These are phyloP conservation scores for Emys orbicularis DNA, from an alignment of 2,797 vertebrate genomes.

Conservation along the genomic window DNA sequence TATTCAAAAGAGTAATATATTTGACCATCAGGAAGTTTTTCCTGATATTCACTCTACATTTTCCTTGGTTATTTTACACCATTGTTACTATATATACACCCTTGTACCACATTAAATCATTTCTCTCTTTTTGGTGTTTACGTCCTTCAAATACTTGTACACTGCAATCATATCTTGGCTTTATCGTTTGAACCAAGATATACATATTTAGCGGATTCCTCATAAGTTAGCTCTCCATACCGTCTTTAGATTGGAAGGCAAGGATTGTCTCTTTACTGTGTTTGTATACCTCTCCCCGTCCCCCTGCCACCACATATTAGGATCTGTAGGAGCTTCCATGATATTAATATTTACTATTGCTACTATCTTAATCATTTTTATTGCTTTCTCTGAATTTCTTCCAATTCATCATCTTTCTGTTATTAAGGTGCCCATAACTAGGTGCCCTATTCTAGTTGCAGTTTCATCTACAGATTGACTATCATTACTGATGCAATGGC, in stretches of 20 bases:
- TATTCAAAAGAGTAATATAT: too few relatives aligned
- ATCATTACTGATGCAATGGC: background rate
- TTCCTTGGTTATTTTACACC: background rate
- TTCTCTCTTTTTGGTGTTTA: background rate
- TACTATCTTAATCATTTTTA: background rate
- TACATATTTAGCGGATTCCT: background rate
- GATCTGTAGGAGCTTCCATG: background rate
- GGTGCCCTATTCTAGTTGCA: background rate
- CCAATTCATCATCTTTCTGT: background rate
- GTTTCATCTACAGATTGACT: background rate
- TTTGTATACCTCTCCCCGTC: background rate
- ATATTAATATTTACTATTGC: background rate
- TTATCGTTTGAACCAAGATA: background rate
- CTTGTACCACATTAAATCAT: background rate
- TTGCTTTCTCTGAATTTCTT: background rate
- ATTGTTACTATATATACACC: background rate
- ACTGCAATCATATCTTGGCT: background rate
- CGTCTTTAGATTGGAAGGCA: background rate
- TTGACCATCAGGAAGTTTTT: background rate
- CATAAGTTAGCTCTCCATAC: background rate
- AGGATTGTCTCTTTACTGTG: background rate
- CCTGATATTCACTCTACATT: background rate
- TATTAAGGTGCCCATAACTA: background rate
- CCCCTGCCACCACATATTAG: background rate
- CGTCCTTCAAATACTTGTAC: background rate